Evolutionary conservation across 2,888 invertebrate genomes (phyloP).

Genomic region (Yponomeuta plumbellus): DNA sequence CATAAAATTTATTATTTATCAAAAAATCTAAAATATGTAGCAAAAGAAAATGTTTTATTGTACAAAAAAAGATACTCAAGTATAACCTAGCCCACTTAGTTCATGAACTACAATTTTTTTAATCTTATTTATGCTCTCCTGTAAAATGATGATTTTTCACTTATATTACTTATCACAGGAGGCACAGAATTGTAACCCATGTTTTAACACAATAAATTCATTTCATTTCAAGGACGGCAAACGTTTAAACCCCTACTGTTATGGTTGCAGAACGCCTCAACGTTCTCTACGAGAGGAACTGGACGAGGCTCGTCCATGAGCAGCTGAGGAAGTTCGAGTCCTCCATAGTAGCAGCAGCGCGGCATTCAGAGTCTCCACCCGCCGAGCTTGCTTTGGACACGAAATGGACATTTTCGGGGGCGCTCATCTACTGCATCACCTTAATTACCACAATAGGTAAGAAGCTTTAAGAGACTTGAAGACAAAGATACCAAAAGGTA

Average conservation of each 20-base stretch:
- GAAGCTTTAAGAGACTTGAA: constrained; percentile 29
- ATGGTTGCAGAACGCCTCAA: constrained; percentile 82
- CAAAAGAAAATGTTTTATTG: too few relatives aligned
- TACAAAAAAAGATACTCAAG: too few relatives aligned
- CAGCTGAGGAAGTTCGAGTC: constrained; percentile 87
- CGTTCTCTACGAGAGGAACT: constrained; percentile 89
- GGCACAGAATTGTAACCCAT: too few relatives aligned
- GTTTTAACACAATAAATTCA: too few relatives aligned
- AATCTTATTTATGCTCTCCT: too few relatives aligned
- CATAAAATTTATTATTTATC: too few relatives aligned
- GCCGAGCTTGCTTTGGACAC: constrained; percentile 66
- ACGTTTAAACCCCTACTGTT: not conserved
- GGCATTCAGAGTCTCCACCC: constrained; percentile 52
- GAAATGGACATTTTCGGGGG: constrained; percentile 90
- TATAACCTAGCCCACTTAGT: too few relatives aligned
- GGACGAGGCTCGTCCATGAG: constrained; percentile 87
- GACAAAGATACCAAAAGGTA: not conserved
- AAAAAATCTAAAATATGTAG: too few relatives aligned
- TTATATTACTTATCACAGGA: too few relatives aligned
- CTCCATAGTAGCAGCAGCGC: constrained; percentile 85
- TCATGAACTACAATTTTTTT: too few relatives aligned
- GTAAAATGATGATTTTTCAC: too few relatives aligned
- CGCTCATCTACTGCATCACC: constrained; percentile 89
- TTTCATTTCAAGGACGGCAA: too few relatives aligned
- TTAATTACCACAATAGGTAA: constrained; percentile 93